Conservation (phyloP, 2,888 invertebrate genomes). For the Agrotis puta region DNA sequence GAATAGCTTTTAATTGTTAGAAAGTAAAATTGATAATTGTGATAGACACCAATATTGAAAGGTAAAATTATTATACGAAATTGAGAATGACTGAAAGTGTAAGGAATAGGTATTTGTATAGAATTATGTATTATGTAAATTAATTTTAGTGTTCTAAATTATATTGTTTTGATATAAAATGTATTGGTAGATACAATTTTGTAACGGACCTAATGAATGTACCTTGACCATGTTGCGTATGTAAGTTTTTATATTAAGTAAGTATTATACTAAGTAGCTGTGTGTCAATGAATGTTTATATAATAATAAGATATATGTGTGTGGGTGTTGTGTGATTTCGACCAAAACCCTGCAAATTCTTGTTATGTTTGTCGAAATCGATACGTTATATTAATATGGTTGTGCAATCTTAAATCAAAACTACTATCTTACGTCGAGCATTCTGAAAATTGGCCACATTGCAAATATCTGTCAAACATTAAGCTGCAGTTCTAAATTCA, state of each 20-base stretch:
- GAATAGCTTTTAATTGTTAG: constrained; percentile 7
- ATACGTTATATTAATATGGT: neutral
- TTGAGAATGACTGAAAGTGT: constrained; percentile 55
- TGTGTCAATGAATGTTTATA: constrained; percentile 46
- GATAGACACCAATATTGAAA: constrained; percentile 37
- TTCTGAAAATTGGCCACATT: neutral
- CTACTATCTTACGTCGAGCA: no score
- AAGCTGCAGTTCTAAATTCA: neutral
- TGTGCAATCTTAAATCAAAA: no score
- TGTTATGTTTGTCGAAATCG: constrained; percentile 32
- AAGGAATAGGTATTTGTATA: constrained; percentile 26
- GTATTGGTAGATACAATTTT: constrained; percentile 50
- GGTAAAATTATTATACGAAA: constrained; percentile 45
- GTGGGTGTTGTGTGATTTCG: constrained; percentile 31
- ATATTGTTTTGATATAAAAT: constrained; percentile 57
- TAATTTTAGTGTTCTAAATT: constrained; percentile 42
- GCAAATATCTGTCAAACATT: neutral
- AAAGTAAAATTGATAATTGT: constrained; percentile 43
- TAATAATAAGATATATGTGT: constrained; percentile 13
- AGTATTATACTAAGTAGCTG: constrained; percentile 15
- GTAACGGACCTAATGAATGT: constrained; percentile 55
- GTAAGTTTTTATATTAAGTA: constrained; percentile 39
- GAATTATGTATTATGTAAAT: constrained; percentile 9
- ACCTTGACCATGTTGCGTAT: constrained; percentile 20
- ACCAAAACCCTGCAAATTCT: constrained; percentile 21